A percentile compares a stretch with the other conserved stretches of the same genome.
Conservation (phyloP, 2,113 vertebrate species). For the Periophthalmus modestus region DNA sequence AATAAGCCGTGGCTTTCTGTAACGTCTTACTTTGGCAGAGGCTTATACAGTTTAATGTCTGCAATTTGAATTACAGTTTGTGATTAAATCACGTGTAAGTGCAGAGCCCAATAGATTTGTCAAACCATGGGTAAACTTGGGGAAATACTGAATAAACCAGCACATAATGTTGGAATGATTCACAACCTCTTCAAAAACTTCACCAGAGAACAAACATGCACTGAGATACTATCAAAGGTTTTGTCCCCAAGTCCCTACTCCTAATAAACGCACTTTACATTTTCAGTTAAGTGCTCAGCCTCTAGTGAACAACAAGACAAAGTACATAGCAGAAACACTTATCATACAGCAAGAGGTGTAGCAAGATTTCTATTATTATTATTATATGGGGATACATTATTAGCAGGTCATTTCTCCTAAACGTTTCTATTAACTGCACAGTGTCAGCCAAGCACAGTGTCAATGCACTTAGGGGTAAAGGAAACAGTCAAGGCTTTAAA, state of each 20-base stretch:
- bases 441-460: conserved; percentile 77
- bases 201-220: conserved; percentile 80
- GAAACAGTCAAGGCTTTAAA: conserved; percentile 75
- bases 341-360: conserved; percentile 76
- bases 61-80: conserved; percentile 53
- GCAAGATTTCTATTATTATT: conserved; percentile 63
- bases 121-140: conserved; percentile 69
- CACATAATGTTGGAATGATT: conserved; percentile 72
- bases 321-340: conserved; percentile 80
- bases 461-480: conserved; percentile 78
- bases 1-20: conserved; percentile 68
- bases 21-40: conserved; percentile 65
- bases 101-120: conserved; percentile 49
- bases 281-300: conserved; percentile 68
- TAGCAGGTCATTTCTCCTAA: conserved; percentile 77
- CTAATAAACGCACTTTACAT: conserved; percentile 81
- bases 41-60: conserved; percentile 56
- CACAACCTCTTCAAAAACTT: conserved; percentile 74
- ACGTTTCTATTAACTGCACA: conserved; percentile 77
- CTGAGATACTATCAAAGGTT: conserved; percentile 77
- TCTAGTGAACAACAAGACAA: conserved; percentile 82
- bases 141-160: conserved; percentile 74
- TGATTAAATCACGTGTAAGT: conserved; percentile 69
- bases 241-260: conserved; percentile 68
- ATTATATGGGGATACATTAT: conserved; percentile 73